These are phyloP conservation scores for Siniperca obscura DNA, from an alignment of 2,797 vertebrate species.

Conservation along the genomic window DNA sequence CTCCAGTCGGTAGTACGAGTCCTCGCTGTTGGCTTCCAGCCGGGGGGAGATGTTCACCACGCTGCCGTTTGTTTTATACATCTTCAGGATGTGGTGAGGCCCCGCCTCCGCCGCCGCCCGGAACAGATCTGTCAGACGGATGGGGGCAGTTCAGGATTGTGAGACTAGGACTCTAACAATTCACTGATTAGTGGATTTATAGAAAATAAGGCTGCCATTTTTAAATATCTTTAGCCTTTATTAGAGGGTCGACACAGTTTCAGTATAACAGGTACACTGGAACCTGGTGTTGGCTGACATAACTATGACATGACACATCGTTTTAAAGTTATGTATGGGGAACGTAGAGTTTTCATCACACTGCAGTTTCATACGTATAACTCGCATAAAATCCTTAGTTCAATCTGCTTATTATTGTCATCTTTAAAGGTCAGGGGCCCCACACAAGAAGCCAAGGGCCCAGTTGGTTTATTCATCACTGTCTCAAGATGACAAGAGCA, in stretches of 20 bases:
- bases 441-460: background rate
- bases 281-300: too few relatives aligned
- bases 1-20: constrained; percentile 73
- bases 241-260: too few relatives aligned
- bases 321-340: too few relatives aligned
- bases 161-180: too few relatives aligned
- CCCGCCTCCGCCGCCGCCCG: constrained; percentile 72
- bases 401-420: background rate
- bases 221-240: too few relatives aligned
- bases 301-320: too few relatives aligned
- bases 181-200: too few relatives aligned
- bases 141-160: background rate
- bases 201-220: background rate
- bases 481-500: background rate
- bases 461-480: constrained; percentile 18
- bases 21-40: constrained; percentile 68
- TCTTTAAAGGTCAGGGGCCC: background rate
- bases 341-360: too few relatives aligned
- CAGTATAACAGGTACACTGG: too few relatives aligned
- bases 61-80: constrained; percentile 70
- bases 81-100: constrained; percentile 79
- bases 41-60: constrained; percentile 76
- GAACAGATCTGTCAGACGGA: constrained; percentile 68
- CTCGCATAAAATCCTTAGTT: too few relatives aligned
- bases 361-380: too few relatives aligned